A percentile compares a stretch with the other conserved stretches of the same genome.
These are phyloP conservation scores for Cryptoblepharus egeriae DNA, from an alignment of 2,797 vertebrate genomes.

Conservation along the genomic window DNA sequence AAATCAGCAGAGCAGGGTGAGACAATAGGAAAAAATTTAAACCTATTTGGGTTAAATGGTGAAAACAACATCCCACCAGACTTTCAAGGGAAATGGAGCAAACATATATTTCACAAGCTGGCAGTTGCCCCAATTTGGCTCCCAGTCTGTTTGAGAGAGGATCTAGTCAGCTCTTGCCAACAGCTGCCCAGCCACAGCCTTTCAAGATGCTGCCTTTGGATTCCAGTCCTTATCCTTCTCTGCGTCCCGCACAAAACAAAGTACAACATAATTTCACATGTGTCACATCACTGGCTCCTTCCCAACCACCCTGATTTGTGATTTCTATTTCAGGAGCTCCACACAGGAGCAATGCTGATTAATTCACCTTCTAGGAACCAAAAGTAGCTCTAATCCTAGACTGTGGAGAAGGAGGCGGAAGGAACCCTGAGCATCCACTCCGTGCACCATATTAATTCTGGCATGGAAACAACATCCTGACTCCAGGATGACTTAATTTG, in stretches of 20 bases:
- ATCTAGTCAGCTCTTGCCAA: neutral
- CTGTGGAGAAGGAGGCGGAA: slow-evolving; percentile 29
- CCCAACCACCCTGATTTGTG: slow-evolving; percentile 63
- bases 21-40: no score
- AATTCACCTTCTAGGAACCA: slow-evolving; percentile 63
- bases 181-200: neutral
- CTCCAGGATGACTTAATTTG: slow-evolving; percentile 68
- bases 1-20: no score
- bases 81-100: no score
- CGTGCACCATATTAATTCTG: slow-evolving; percentile 66
- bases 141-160: neutral
- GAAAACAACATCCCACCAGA: no score
- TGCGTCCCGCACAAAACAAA: slow-evolving; percentile 33
- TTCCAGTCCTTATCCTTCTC: neutral
- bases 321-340: slow-evolving; percentile 70
- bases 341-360: slow-evolving; percentile 65
- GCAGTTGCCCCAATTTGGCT: neutral
- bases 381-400: slow-evolving; percentile 65
- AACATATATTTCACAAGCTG: neutral
- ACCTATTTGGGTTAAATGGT: no score
- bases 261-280: slow-evolving; percentile 50
- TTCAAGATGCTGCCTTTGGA: neutral
- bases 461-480: slow-evolving; percentile 59
- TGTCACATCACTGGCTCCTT: slow-evolving; percentile 58
- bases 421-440: slow-evolving; percentile 47